Evolutionary conservation across 1,140 invertebrate genomes (phyloP), one percentile per base, ranked within the genome.

Genomic region (Onthophagus taurus): DNA sequence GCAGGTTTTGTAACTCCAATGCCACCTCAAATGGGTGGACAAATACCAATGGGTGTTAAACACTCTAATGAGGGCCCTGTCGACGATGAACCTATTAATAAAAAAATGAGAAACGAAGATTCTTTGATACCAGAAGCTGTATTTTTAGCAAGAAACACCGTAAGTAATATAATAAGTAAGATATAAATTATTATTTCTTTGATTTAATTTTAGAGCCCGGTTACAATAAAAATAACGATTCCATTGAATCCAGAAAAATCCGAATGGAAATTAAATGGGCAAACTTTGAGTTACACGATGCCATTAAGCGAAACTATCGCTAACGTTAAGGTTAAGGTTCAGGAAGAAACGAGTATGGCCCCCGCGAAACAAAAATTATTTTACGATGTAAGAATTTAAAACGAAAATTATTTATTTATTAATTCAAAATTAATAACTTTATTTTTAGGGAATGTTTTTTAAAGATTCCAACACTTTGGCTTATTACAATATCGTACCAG

Each of bases 191-290:
- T 29, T 43, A 45, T 33, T 35, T 44, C 21, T 36, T 46, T 42
- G 3, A 23, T 34, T 23, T 37, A 16, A 44, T 37, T 33, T 9
- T 29, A 41, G 72, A 77, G 76, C 52, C 81, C 83, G 9, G 78
- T 91, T 2, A 79, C 77, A 24, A 73, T 94, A 47, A 84, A 82
- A 54, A 79, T 94, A 12, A 66, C 74, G 42, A 77, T 94, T 3
- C 93, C 94, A 2, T 71, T 83, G 56, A 76, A 84, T 59, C 72
- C 82, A 0, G 91, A 97, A 53, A 95, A 96, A 59, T 69, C 85
- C 0, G 95, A 98, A 74, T 97, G 93, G 93, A 89, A 90, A 52
- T 70, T 98, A n/a, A 88, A 87, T 64, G 96, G 96, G 1, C 93
- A 97, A 65, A 76, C 80, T 31, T 65, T 98, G 34, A 76, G 72